Conservation (phyloP, 2,113 vertebrate species). For the Dendrocopos noguchii region DNA sequence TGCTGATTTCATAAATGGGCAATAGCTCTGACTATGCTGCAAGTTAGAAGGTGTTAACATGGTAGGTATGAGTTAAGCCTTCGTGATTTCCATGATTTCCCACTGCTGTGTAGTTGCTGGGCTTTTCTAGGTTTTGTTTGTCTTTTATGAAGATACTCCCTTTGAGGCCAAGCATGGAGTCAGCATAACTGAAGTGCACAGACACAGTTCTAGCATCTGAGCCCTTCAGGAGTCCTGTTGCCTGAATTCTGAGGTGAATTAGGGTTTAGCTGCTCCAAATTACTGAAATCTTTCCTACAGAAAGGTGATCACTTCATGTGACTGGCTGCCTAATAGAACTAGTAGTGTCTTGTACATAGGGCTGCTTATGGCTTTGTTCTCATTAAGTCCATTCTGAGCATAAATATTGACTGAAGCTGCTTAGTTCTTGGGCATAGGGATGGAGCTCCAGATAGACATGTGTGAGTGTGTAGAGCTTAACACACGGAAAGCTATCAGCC, state of each 20-base stretch:
- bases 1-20: not conserved
- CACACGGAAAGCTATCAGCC: not conserved
- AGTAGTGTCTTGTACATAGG: not conserved
- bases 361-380: not conserved
- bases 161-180: not conserved
- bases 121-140: not conserved
- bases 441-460: accelerated
- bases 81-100: not conserved
- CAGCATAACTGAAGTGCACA: not conserved
- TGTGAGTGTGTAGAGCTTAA: not conserved
- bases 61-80: constrained; percentile 7
- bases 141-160: not conserved
- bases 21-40: not conserved
- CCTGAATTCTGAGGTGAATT: not conserved
- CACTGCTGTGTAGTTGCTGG: not conserved
- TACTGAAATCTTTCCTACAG: not conserved
- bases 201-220: not conserved
- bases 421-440: not conserved
- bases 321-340: not conserved
- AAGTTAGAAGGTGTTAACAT: not conserved
- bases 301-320: not conserved
- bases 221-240: not conserved
- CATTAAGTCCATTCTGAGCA: not conserved
- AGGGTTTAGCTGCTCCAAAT: not conserved
- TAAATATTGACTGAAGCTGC: not conserved